Evolutionary conservation across 2,113 vertebrate genomes (phyloP).

Genomic region (Pachyramphus minor): DNA sequence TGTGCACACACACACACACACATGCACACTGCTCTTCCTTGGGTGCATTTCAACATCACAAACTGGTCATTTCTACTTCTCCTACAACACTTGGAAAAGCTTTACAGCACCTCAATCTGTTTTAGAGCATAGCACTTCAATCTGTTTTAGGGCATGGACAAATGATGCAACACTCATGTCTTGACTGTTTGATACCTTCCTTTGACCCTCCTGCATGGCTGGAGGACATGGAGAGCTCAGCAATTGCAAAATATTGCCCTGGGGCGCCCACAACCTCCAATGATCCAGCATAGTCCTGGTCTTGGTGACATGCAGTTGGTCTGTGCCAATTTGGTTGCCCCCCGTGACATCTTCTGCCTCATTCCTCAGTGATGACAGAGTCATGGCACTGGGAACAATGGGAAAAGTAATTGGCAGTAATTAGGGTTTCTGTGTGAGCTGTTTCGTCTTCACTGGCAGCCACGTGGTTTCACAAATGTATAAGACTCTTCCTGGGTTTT

Average conservation of each 20-base stretch:
- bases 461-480: background rate
- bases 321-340: accelerated
- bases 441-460: background rate
- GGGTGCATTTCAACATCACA: background rate
- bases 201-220: background rate
- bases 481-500: background rate
- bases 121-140: background rate
- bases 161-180: background rate
- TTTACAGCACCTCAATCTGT: background rate
- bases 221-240: background rate
- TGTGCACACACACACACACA: accelerated
- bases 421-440: background rate
- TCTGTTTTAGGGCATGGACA: accelerated
- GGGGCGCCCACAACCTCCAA: background rate
- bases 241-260: background rate
- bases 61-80: background rate
- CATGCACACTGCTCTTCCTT: background rate
- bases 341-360: background rate
- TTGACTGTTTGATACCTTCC: background rate
- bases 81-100: background rate
- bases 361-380: accelerated
- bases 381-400: background rate
- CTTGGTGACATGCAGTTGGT: background rate
- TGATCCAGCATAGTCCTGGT: background rate
- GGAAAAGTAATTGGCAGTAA: background rate